These are phyloP conservation scores for Lota lota DNA, from an alignment of 2,113 vertebrate species.

Conservation along the genomic window DNA sequence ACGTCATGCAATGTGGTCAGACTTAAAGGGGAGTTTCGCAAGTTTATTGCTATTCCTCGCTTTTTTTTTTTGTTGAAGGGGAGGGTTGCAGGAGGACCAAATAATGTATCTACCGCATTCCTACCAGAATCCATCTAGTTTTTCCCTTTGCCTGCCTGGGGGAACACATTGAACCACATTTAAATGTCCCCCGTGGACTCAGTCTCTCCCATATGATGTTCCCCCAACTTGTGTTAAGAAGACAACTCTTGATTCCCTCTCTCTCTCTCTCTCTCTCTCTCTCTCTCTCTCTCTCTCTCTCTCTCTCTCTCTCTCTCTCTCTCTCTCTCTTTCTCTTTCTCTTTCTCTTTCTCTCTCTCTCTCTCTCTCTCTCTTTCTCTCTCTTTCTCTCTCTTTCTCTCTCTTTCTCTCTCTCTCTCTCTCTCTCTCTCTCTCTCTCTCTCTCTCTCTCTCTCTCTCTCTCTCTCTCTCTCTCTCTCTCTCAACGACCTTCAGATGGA, in stretches of 20 bases:
- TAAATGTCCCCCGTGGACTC: neutral
- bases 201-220: neutral
- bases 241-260: no score
- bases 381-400: no score
- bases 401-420: no score
- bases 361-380: no score
- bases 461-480: constrained; percentile 14
- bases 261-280: no score
- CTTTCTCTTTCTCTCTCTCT: no score
- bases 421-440: no score
- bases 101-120: constrained; percentile 11
- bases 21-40: constrained; percentile 1
- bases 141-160: constrained; percentile 15
- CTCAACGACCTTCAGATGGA: constrained; percentile 60
- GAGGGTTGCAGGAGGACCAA: neutral
- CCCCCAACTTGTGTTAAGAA: neutral
- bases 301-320: no score
- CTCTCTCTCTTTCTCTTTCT: no score
- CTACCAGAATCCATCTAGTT: neutral
- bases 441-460: no score
- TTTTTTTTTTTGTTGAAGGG: neutral
- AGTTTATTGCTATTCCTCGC: neutral
- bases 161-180: neutral
- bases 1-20: constrained; percentile 12
- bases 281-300: no score